phyloP scores from a whole-genome alignment of 2,797 vertebrate species.

The Hoplostethus mediterraneus region DNA sequence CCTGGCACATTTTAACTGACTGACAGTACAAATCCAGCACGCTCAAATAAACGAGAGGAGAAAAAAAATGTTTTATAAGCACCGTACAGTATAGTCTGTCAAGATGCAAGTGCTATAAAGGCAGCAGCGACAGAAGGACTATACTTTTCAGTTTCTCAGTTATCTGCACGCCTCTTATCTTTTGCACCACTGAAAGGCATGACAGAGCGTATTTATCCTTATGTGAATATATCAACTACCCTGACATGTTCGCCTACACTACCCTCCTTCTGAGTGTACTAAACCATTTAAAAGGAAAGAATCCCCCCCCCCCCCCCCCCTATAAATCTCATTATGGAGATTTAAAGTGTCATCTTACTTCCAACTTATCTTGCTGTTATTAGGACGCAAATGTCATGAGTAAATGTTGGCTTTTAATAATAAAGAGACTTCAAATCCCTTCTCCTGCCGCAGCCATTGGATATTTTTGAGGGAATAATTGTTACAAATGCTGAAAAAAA shows the following conservation, averaged over 20 bases:
- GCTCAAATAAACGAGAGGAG: conserved; percentile 54
- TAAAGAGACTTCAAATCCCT: conserved; percentile 71
- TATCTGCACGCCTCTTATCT: conserved; percentile 65
- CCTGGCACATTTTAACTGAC: conserved; percentile 69
- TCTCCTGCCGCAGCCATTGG: conserved; percentile 58
- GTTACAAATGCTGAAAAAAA: conserved; percentile 63
- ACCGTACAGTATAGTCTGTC: conserved; percentile 51
- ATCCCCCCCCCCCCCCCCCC: conserved; percentile 37
- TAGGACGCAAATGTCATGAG: conserved; percentile 77
- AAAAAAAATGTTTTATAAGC: conserved; percentile 46
- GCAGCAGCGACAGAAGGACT: conserved; percentile 64
- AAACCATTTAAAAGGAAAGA: conserved; percentile 71
- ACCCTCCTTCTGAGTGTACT: conserved; percentile 50
- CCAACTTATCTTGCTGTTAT: conserved; percentile 74
- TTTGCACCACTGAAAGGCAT: conserved; percentile 55
- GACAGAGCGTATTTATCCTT: conserved; percentile 69
- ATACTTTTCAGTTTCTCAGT: conserved; percentile 56
- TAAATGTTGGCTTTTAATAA: conserved; percentile 82
- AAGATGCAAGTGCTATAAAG: conserved; percentile 41
- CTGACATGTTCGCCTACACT: conserved; percentile 66
- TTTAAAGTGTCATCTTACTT: conserved; percentile 71
- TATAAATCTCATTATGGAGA: conserved; percentile 77
- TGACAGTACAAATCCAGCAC: conserved; percentile 53
- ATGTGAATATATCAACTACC: conserved; percentile 67
- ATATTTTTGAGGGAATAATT: conserved; percentile 77